These are phyloP conservation scores for Enteromius thamalakanensis DNA, from an alignment of 2,797 vertebrate genomes.

Conservation along the genomic window DNA sequence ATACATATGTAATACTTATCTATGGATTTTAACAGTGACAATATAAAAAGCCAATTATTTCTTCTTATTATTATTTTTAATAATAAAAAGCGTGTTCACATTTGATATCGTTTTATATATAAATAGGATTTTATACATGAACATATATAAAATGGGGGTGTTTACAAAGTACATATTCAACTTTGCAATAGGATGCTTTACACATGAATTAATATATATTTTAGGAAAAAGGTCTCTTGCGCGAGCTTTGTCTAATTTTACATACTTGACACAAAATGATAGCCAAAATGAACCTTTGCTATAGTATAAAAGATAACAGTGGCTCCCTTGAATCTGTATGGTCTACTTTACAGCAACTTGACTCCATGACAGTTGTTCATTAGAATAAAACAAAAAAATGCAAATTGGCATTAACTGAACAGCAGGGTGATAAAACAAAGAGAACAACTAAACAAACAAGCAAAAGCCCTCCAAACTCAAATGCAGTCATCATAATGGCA, in stretches of 20 bases:
- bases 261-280: neutral
- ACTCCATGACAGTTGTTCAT: neutral
- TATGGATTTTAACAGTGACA: neutral
- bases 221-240: neutral
- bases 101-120: neutral
- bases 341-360: conserved; percentile 1
- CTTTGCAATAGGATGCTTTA: neutral
- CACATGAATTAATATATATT: neutral
- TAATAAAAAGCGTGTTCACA: neutral
- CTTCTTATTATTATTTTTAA: neutral
- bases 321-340: neutral
- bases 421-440: conserved; percentile 6
- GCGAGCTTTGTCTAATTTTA: neutral
- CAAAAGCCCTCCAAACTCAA: conserved; percentile 40
- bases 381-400: neutral
- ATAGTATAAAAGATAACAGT: neutral
- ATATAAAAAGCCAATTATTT: neutral
- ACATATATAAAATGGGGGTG: neutral
- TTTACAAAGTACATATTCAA: neutral
- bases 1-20: neutral
- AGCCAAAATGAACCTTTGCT: neutral
- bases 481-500: conserved; percentile 24
- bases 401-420: neutral
- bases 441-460: conserved; percentile 32
- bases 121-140: neutral